These are phyloP conservation scores for Eriosoma lanigerum DNA, from an alignment of 1,140 invertebrate species.

Conservation along the genomic window DNA sequence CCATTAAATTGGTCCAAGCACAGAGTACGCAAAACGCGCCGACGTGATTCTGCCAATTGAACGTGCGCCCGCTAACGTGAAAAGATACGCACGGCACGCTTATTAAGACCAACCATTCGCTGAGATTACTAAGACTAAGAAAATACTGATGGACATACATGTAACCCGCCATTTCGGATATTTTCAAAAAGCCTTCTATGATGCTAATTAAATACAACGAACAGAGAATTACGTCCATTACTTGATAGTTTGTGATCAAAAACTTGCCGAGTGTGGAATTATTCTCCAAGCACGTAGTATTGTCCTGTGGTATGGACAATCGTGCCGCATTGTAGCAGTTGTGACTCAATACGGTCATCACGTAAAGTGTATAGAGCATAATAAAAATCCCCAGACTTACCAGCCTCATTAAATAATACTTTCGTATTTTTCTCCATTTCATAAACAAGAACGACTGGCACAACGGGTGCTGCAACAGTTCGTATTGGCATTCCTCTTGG, in stretches of 20 bases:
- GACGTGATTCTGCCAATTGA: constrained; percentile 77
- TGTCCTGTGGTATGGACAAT: constrained; percentile 42
- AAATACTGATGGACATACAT: constrained; percentile 74
- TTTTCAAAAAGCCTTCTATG: constrained; percentile 74
- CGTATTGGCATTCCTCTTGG: constrained; percentile 80
- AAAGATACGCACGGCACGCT: constrained; percentile 79
- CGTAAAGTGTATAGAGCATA: constrained; percentile 73
- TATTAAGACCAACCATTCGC: constrained; percentile 80
- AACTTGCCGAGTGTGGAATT: background rate
- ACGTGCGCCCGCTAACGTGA: constrained; percentile 74
- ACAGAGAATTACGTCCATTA: constrained; percentile 62
- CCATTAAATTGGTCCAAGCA: constrained; percentile 85
- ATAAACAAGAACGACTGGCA: constrained; percentile 81
- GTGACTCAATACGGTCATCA: constrained; percentile 73
- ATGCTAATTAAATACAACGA: constrained; percentile 72
- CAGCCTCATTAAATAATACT: constrained; percentile 78
- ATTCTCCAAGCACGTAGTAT: constrained; percentile 56
- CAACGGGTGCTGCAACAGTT: constrained; percentile 77
- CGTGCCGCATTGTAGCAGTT: constrained; percentile 76
- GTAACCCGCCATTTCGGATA: constrained; percentile 76
- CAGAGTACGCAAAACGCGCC: constrained; percentile 80
- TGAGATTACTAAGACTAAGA: constrained; percentile 77
- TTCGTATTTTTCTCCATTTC: constrained; percentile 86
- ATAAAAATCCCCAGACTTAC: constrained; percentile 79
- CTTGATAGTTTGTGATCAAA: background rate